Evolutionary conservation across 2,113 vertebrate genomes (phyloP).

Genomic region (Chauna torquata): DNA sequence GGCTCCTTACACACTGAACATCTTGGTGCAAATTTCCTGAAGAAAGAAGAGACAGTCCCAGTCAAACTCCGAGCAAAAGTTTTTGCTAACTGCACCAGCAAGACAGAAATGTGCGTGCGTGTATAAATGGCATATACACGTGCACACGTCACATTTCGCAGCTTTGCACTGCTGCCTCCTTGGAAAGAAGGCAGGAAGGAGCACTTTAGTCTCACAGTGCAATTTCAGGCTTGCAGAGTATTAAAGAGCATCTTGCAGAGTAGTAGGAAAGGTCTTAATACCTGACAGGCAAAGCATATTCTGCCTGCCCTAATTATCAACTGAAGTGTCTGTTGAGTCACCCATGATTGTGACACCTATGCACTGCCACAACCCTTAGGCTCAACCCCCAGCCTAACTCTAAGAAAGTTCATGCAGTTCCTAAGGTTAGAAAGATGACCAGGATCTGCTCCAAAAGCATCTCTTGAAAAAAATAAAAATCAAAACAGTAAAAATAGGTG

Average conservation of each 20-base stretch:
- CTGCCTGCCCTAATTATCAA: neutral
- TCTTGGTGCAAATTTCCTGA: constrained; percentile 95
- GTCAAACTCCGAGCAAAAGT: neutral
- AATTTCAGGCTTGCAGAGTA: neutral
- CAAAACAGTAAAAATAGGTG: neutral
- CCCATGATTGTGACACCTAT: accelerated
- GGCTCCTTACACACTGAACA: constrained; percentile 96
- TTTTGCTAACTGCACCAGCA: neutral
- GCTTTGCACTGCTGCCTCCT: neutral
- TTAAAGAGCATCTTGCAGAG: neutral
- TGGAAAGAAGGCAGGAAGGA: neutral
- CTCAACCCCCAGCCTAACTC: neutral
- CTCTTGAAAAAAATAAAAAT: neutral
- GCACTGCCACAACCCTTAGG: neutral
- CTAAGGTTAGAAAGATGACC: neutral
- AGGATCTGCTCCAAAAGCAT: neutral
- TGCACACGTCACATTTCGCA: accelerated
- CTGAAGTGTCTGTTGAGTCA: neutral
- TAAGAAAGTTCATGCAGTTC: neutral
- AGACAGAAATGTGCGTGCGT: neutral
- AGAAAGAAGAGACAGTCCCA: neutral
- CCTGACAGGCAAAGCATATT: neutral
- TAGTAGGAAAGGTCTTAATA: neutral
- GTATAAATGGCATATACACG: neutral
- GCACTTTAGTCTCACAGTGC: neutral